These are phyloP conservation scores for Amphiprion percula DNA, from an alignment of 2,113 vertebrate genomes.

Conservation along the genomic window DNA sequence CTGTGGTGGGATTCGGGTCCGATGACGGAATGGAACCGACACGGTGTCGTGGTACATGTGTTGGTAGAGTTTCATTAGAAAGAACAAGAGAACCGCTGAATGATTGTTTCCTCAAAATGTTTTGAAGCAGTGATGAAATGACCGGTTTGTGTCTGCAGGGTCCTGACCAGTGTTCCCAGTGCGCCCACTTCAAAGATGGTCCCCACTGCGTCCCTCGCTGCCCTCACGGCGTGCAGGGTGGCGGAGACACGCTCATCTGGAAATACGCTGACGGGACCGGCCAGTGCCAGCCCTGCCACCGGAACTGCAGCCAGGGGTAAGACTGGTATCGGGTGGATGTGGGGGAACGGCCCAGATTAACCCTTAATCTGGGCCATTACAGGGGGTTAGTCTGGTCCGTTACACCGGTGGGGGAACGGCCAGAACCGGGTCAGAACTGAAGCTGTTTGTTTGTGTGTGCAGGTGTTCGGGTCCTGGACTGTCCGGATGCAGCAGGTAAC, in stretches of 20 bases:
- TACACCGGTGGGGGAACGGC: no score
- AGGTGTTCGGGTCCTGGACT: conserved; percentile 73
- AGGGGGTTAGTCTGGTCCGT: no score
- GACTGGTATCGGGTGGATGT: not conserved
- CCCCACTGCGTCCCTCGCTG: conserved; percentile 90
- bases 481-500: conserved; percentile 58
- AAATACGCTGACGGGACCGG: conserved; percentile 85
- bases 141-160: conserved; percentile 79
- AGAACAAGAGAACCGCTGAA: no score
- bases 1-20: no score
- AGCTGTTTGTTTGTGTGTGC: conserved; percentile 21
- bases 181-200: conserved; percentile 89
- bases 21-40: no score
- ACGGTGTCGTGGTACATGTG: no score
- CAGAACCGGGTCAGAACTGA: no score
- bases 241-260: conserved; percentile 87
- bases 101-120: no score
- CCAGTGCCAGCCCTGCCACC: conserved; percentile 89
- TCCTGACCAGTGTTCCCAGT: conserved; percentile 87
- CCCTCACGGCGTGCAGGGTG: conserved; percentile 85
- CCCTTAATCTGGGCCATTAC: no score
- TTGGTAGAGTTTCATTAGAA: no score
- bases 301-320: conserved; percentile 91
- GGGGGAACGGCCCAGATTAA: no score
- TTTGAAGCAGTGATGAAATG: no score